phyloP scores from a whole-genome alignment of 1,140 invertebrate genomes.

The Lepidotrigona ventralis region DNA sequence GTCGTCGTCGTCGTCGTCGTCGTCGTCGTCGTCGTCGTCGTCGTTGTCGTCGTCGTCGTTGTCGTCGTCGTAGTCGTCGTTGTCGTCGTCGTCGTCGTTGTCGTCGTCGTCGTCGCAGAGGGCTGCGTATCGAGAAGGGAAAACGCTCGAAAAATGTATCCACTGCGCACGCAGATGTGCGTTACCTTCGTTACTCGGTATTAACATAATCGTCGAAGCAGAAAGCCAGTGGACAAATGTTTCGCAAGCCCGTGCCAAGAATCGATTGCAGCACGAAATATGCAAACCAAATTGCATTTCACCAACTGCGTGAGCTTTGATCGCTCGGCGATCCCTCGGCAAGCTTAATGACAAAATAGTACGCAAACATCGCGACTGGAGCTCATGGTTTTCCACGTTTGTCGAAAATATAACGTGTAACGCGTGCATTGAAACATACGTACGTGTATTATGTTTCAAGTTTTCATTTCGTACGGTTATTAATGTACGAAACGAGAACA shows the following conservation, averaged over 20 bases:
- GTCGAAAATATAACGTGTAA: too few relatives aligned
- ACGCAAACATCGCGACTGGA: conserved; percentile 16
- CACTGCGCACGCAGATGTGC: conserved; percentile 43
- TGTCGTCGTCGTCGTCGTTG: conserved; percentile 24
- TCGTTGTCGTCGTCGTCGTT: too few relatives aligned
- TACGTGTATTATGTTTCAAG: too few relatives aligned
- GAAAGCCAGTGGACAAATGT: conserved; percentile 60
- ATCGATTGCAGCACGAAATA: conserved; percentile 74
- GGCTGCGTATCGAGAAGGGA: conserved; percentile 45
- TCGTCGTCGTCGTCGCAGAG: conserved; percentile 31
- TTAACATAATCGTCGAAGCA: conserved; percentile 68
- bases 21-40: too few relatives aligned
- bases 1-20: conserved; percentile 34
- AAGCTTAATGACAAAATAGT: conserved; percentile 43
- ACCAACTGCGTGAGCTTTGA: conserved; percentile 30
- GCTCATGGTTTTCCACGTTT: too few relatives aligned
- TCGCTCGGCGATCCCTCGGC: conserved; percentile 35
- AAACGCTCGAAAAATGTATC: conserved; percentile 58
- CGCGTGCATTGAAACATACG: too few relatives aligned
- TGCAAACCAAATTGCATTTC: conserved; percentile 76
- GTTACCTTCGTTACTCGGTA: conserved; percentile 61
- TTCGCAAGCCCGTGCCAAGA: conserved; percentile 60
- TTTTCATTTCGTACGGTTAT: too few relatives aligned
- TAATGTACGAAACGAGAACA: too few relatives aligned
- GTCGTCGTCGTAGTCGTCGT: too few relatives aligned